These are phyloP conservation scores for Ostrea denselamellosa DNA, from an alignment of 1,140 invertebrate genomes.

Conservation along the genomic window DNA sequence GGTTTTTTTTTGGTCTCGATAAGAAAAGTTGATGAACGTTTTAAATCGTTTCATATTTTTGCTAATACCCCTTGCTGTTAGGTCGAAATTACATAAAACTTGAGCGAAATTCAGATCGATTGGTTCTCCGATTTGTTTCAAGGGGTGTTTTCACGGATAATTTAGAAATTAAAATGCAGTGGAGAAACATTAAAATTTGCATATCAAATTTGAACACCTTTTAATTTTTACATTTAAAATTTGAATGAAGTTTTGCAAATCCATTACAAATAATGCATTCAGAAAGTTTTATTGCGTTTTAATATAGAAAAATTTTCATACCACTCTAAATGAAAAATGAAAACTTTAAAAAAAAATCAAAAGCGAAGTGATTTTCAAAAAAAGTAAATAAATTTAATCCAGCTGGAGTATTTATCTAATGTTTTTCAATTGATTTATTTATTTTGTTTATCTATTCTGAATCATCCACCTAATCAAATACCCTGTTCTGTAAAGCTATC, in stretches of 20 bases:
- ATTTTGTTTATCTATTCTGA: not conserved
- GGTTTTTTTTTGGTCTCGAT: not conserved
- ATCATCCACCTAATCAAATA: not conserved
- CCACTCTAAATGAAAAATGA: not conserved
- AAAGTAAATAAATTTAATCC: not conserved
- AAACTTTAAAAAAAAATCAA: not conserved
- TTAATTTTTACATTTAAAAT: slow-evolving; percentile 24
- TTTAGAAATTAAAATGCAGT: slow-evolving; percentile 23
- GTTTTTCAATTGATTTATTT: too few relatives aligned
- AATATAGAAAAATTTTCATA: not conserved
- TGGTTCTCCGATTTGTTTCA: slow-evolving; percentile 3
- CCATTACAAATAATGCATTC: not conserved
- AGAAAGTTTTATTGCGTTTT: slow-evolving; percentile 25
- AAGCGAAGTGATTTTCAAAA: not conserved
- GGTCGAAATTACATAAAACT: slow-evolving; percentile 20
- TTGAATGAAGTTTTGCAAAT: slow-evolving; percentile 18
- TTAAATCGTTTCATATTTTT: slow-evolving; percentile 23
- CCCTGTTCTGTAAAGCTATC: not conserved
- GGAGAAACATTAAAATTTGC: slow-evolving; percentile 22
- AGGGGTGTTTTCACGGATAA: slow-evolving; percentile 21
- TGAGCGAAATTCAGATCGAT: not conserved
- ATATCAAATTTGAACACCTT: slow-evolving; percentile 33
- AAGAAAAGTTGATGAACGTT: slow-evolving; percentile 30
- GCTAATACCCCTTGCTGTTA: not conserved
- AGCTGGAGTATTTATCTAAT: too few relatives aligned